Base-by-base conservation (phyloP, 2,888 invertebrate genomes). In the Drosophila kokeensis region DNA sequence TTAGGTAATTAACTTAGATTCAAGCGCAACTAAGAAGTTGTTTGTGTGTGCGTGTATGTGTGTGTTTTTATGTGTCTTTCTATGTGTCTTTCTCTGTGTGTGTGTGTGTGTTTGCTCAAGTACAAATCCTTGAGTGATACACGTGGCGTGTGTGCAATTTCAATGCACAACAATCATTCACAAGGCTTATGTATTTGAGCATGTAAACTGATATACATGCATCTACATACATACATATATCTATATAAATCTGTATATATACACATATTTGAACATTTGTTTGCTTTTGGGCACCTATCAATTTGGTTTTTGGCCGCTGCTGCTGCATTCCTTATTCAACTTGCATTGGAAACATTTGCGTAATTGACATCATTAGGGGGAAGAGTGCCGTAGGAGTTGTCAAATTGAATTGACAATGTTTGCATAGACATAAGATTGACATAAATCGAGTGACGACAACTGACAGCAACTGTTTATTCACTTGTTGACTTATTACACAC, bases 1-100 rank as follows among this genome's bases (percentile, higher is more conserved):
- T 87, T 88, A 87, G 85, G 87, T 87, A 87, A 87, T 87, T 87
- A 88, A 85, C 87, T 86, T 69, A 57, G 73, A 70, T 76, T 60
- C 71, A 65, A 65, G 74, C 68, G 63, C 42, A 76, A 69, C 64
- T 60, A 21, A 65, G 21, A 36, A 73, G 36, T 24, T 60, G 34
- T 54, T 2, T 67, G 58, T 54, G 38, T 42, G 18, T 59, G 32
- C 45, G 7, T 34, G 24, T 36, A n/a, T 57, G 21, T 45, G 24
- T 58, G 34, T 48, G 34, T 10, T 32, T 32, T 2, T 32, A 32
- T 34, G 18, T 32, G 29, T 38, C 32, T 32, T 32, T 32, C 32
- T 30, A 10, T 10, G 30, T 30, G 30, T 30, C 30, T 30, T 8
- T 57, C 30, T 34, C 13, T 11, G 53, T 29, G 21, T 40, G n/a